Evolutionary conservation across 2,888 invertebrate species (phyloP).

Genomic region (Baronia brevicornis): DNA sequence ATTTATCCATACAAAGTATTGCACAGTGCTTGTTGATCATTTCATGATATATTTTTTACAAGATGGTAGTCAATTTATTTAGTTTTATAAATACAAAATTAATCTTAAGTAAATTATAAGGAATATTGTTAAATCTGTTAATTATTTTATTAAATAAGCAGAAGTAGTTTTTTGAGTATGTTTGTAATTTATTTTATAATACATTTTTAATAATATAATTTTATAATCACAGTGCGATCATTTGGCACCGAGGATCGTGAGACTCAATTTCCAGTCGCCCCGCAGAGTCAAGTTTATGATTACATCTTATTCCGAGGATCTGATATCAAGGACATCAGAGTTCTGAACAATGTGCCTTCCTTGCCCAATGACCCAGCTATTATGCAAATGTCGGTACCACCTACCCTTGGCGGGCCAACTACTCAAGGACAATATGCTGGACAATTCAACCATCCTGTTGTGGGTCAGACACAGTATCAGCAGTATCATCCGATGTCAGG

Average conservation of each 20-base stretch:
- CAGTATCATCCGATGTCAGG: slow-evolving; percentile 72
- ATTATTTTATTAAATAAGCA: too few relatives aligned
- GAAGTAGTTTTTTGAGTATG: slow-evolving; percentile 15
- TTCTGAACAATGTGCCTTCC: slow-evolving; percentile 90
- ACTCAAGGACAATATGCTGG: slow-evolving; percentile 77
- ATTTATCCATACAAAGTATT: too few relatives aligned
- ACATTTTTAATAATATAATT: slow-evolving; percentile 16
- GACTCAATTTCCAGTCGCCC: slow-evolving; percentile 95
- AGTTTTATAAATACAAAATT: too few relatives aligned
- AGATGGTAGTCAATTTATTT: too few relatives aligned
- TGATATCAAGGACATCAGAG: slow-evolving; percentile 99
- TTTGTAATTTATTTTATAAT: not conserved
- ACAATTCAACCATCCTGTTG: slow-evolving; percentile 82
- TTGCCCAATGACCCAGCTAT: slow-evolving; percentile 98
- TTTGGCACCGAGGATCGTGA: slow-evolving; percentile 99
- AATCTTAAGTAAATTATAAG: too few relatives aligned
- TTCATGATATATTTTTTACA: too few relatives aligned
- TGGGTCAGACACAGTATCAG: slow-evolving; percentile 73
- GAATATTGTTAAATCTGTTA: too few relatives aligned
- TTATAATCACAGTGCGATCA: slow-evolving; percentile 87
- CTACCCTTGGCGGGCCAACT: slow-evolving; percentile 78
- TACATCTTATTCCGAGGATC: slow-evolving; percentile 98
- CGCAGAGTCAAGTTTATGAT: slow-evolving; percentile 98
- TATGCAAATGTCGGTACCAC: slow-evolving; percentile 90
- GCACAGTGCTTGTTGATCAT: too few relatives aligned